Percentiles rank a stretch among this genome's conserved stretches.
Conservation (phyloP, 2,797 vertebrate genomes). For the Clarias pachynema region DNA sequence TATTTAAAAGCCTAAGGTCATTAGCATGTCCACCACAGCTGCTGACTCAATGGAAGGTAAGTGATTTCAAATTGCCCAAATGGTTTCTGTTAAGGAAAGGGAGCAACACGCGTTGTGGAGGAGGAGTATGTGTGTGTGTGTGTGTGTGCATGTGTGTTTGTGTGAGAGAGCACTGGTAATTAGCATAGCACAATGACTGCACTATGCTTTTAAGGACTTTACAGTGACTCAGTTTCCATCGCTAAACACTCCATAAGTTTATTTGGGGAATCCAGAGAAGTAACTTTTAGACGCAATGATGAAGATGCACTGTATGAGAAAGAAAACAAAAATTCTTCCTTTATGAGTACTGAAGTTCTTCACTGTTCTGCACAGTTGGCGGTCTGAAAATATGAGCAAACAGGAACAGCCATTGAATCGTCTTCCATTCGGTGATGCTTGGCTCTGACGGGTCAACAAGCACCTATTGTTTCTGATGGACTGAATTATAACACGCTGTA, state of each 20-base stretch:
- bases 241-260: neutral
- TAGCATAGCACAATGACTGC: slow-evolving; percentile 12
- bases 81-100: slow-evolving; percentile 28
- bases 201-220: neutral
- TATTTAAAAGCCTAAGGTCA: neutral
- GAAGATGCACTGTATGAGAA: neutral
- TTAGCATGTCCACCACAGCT: slow-evolving; percentile 26
- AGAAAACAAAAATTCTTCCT: neutral
- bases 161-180: neutral
- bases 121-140: neutral
- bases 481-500: slow-evolving; percentile 1
- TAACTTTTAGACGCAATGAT: neutral
- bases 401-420: neutral
- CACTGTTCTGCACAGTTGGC: neutral
- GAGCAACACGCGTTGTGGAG: neutral
- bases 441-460: neutral
- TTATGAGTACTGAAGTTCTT: neutral
- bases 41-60: neutral
- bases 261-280: neutral
- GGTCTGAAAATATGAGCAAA: neutral
- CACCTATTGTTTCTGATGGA: slow-evolving; percentile 14
- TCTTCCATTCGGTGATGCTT: neutral
- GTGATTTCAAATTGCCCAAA: slow-evolving; percentile 17
- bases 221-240: neutral
- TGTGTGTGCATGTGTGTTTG: neutral